Evolutionary conservation across 2,888 invertebrate genomes (phyloP), one percentile per base, ranked within the genome.

Genomic region (Sinohyriopsis cumingii): DNA sequence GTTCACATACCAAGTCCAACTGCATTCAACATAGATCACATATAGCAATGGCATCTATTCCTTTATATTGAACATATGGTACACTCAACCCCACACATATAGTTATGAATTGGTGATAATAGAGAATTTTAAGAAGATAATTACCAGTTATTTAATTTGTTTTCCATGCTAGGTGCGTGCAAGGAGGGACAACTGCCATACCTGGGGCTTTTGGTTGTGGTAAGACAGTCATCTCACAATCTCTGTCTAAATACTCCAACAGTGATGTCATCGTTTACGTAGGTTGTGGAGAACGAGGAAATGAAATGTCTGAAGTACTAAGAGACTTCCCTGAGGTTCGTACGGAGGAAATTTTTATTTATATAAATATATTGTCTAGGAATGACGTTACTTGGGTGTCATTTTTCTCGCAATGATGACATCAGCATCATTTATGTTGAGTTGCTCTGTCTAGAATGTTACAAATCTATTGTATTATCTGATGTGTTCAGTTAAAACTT

Each of bases 161-260:
- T 45, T 45, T 45, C 45, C 65, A 54, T 73, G 81, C 0, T 90
- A 96, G 95, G 7, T 98, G 97, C 90, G 98, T 99, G 28, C 98
- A 98, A 91, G 99, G 99, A 77, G 99, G 99, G 78, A 99, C 99
- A 59, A 99, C 99, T 3, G 98, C 98, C 87, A 98, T 99, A 91
- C 98, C 98, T 86, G 99, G 99, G 72, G 99, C 99, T 88, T 99
- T 99, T 92, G 99, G 99, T 91, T 99, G 99, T 91, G 99, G 99
- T 86, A 99, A 99, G 93, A 99, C 99, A 91, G 99, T 99, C 88
- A 99, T 99, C 92, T 99, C 99, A 9, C 99, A 99, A 92, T 96
- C 99, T 3, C 92, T 99, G 75, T 99, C 99, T 87, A 99, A 99
- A 91, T 99, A 97, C 92, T 99, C 98, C 89, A 99, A 99, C 93